A percentile compares a stretch with the other conserved stretches of the same genome.
Conservation (phyloP, 2,113 vertebrate genomes). For the human (Homo sapiens) region DNA sequence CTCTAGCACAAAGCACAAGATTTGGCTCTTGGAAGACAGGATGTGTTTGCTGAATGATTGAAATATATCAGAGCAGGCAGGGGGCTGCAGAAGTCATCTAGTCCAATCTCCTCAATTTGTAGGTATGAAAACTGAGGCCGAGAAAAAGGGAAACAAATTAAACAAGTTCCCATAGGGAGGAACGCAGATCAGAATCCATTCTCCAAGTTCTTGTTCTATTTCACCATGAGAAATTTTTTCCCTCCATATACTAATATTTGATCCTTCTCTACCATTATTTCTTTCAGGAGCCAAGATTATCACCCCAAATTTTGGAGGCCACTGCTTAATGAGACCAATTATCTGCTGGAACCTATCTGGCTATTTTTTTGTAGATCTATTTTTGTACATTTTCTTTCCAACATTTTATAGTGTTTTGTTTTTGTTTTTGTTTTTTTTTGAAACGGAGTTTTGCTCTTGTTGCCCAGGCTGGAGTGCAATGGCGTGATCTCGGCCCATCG, state of each 20-base stretch:
- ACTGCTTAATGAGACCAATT: background rate
- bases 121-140: background rate
- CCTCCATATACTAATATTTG: background rate
- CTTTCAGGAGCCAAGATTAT: background rate
- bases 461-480: no score
- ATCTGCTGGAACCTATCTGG: background rate
- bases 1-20: background rate
- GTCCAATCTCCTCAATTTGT: background rate
- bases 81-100: background rate
- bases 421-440: no score
- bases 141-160: background rate
- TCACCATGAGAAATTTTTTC: background rate
- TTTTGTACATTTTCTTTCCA: background rate
- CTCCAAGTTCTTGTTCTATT: background rate
- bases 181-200: background rate
- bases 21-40: background rate
- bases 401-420: background rate
- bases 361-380: background rate
- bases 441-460: no score
- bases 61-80: background rate
- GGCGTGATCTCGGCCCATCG: fast-evolving
- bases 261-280: background rate
- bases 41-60: background rate
- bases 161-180: background rate
- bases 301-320: background rate